Conservation (phyloP, 2,888 invertebrate genomes). For the Xylota sylvarum region DNA sequence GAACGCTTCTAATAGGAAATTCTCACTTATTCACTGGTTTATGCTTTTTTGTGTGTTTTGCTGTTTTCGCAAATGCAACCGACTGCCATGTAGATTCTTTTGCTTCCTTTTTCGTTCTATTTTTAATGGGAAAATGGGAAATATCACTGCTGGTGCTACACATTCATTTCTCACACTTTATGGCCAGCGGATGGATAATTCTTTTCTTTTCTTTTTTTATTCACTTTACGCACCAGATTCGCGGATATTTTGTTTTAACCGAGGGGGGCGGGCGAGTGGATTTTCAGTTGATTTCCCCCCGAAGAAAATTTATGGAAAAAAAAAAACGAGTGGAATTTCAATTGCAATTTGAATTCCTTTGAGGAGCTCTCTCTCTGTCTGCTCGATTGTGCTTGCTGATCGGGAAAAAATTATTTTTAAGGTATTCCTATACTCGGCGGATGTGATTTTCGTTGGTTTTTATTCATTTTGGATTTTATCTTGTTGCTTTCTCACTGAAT, state of each 20-base stretch:
- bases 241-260: constrained; percentile 47
- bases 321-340: constrained; percentile 49
- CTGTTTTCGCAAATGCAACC: constrained; percentile 61
- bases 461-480: constrained; percentile 20
- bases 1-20: constrained; percentile 60
- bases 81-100: constrained; percentile 46
- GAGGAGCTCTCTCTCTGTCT: constrained; percentile 21
- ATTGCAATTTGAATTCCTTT: constrained; percentile 69
- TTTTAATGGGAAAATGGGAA: constrained; percentile 64
- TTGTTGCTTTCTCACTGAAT: constrained; percentile 37
- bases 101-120: constrained; percentile 70
- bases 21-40: constrained; percentile 65
- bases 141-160: constrained; percentile 57
- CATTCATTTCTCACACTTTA: constrained; percentile 58
- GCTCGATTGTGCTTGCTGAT: constrained; percentile 4
- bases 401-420: constrained; percentile 5
- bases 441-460: constrained; percentile 19
- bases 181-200: constrained; percentile 24
- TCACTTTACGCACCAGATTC: constrained; percentile 66
- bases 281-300: constrained; percentile 33
- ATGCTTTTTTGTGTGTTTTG: constrained; percentile 37
- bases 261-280: constrained; percentile 9
- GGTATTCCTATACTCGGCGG: background rate
- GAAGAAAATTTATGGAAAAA: constrained; percentile 46
- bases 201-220: constrained; percentile 21